These are phyloP conservation scores for Lamprotornis superbus DNA, from an alignment of 2,113 vertebrate genomes.

Conservation along the genomic window DNA sequence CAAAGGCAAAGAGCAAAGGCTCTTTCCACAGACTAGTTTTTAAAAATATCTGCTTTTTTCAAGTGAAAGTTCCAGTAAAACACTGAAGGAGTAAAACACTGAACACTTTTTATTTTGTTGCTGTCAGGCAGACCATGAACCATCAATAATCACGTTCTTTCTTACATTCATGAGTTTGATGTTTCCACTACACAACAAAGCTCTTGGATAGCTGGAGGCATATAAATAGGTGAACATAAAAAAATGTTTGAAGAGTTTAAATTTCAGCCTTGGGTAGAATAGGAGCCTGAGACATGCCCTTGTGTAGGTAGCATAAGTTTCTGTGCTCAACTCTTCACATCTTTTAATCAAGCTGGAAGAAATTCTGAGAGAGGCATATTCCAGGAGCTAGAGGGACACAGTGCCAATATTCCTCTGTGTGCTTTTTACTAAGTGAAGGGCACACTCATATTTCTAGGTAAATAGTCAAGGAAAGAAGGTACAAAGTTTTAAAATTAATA, in stretches of 20 bases:
- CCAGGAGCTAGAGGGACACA: neutral
- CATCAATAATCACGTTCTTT: neutral
- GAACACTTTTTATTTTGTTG: neutral
- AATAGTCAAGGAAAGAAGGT: neutral
- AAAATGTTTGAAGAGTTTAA: neutral
- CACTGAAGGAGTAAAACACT: neutral
- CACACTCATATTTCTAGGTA: neutral
- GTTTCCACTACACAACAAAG: neutral
- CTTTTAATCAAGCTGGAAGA: neutral
- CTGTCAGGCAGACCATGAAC: neutral
- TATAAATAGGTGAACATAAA: neutral
- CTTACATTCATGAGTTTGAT: neutral
- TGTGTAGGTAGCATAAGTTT: neutral
- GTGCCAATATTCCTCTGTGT: neutral
- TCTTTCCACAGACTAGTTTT: neutral
- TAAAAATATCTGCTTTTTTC: neutral
- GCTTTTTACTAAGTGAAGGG: neutral
- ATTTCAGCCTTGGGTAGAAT: neutral
- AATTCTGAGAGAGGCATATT: neutral
- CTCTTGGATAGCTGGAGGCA: accelerated
- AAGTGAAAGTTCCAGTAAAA: neutral
- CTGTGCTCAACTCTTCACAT: neutral
- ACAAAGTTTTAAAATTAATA: neutral
- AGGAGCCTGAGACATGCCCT: neutral
- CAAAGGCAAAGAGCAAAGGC: too few species aligned